Evolutionary conservation across 2,113 vertebrate species (phyloP), one percentile per base, ranked within the genome.

Genomic region (Nothoprocta perdicaria): DNA sequence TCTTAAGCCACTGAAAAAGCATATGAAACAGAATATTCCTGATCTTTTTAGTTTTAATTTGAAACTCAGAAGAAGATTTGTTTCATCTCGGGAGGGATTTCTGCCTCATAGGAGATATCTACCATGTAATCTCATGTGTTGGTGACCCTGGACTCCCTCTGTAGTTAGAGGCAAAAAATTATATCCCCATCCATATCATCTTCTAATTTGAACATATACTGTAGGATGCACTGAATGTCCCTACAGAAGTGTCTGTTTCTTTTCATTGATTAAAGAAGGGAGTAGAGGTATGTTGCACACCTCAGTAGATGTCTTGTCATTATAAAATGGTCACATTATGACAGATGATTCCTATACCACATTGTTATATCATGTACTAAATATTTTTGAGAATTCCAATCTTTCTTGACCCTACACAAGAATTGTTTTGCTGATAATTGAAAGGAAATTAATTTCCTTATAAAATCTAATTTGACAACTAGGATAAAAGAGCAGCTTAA

Each of bases 1-100:
- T 91, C 24, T 68, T 88, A 69, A 73, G 3, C 12, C 16, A 45
- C 58, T 73, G 31, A 15, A 84, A 79, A 93, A 86, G 27, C 40
- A 86, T 21, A 62, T 66, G 48, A 86, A 81, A 12, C 6, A 76
- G 84, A 68, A 67, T 43, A 5, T 33, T 75, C n/a, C 31, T 68
- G 41, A 35, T 75, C 21, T 84, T 73, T 4, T 58, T 67, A 57
- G 16, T 66, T 90, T 84, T 53, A 52, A 4, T 78, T 35, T 80
- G 61, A 88, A 86, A 58, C 8, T 50, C 62, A 58, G 58, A 62
- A 11, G 12, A 88, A 52, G 12, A 31, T 67, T 55, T 18, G 14
- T 12, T 23, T 24, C 71, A 41, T 24, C 38, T 75, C 68, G 9
- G 17, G 26, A 69, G 5, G 53, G 60, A 84, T 7, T 86, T 6